Conservation (phyloP, 2,888 invertebrate genomes). For the Ochropleura leucogaster region DNA sequence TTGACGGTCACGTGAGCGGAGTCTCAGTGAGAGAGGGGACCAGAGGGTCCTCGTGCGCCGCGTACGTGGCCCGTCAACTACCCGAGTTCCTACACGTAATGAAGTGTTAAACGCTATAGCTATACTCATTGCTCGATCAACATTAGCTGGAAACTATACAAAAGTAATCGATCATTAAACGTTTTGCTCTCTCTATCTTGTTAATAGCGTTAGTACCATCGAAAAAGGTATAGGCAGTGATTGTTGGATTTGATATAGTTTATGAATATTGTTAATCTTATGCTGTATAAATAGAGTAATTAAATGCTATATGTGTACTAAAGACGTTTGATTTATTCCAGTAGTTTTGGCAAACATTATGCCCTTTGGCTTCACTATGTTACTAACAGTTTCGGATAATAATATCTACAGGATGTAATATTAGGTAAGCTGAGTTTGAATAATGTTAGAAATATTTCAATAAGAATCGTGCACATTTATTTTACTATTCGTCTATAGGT, state of each 20-base stretch:
- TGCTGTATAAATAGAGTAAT: slow-evolving; percentile 91
- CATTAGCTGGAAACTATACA: slow-evolving; percentile 76
- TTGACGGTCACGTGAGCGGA: slow-evolving; percentile 54
- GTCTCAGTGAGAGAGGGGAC: slow-evolving; percentile 26
- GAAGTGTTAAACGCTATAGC: slow-evolving; percentile 73
- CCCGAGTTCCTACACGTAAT: slow-evolving; percentile 82
- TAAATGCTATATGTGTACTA: slow-evolving; percentile 90
- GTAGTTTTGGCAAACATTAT: slow-evolving; percentile 75
- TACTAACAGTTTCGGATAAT: slow-evolving; percentile 78
- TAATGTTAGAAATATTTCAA: slow-evolving; percentile 76
- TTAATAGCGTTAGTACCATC: slow-evolving; percentile 89
- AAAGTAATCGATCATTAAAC: slow-evolving; percentile 80
- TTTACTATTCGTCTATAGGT: neutral
- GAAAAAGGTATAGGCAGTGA: slow-evolving; percentile 88
- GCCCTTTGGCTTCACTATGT: slow-evolving; percentile 74
- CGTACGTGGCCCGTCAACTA: slow-evolving; percentile 49
- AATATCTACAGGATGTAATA: slow-evolving; percentile 74
- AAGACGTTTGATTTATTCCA: slow-evolving; percentile 88
- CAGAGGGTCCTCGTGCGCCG: slow-evolving; percentile 9
- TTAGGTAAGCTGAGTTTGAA: slow-evolving; percentile 85
- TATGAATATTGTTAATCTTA: slow-evolving; percentile 91
- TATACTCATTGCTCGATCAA: slow-evolving; percentile 75
- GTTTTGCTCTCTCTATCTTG: slow-evolving; percentile 87
- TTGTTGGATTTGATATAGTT: slow-evolving; percentile 91
- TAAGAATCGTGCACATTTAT: slow-evolving; percentile 67